Percentiles rank a stretch among this genome's conserved stretches.
phyloP scores from a whole-genome alignment of 2,797 vertebrate genomes.

The Champsocephalus gunnari region DNA sequence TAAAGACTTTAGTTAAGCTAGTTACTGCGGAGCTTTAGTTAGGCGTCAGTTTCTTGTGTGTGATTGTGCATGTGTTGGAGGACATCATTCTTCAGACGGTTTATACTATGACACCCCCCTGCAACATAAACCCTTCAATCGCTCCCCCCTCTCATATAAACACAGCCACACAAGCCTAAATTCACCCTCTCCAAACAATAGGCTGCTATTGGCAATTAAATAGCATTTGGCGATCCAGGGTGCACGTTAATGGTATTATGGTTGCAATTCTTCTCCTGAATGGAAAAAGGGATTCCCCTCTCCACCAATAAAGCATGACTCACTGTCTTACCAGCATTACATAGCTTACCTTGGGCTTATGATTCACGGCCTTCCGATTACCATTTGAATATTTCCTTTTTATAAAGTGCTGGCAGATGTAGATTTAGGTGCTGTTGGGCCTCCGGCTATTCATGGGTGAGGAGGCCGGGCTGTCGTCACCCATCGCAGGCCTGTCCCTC shows the following conservation, averaged over 20 bases:
- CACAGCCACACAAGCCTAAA: constrained; percentile 76
- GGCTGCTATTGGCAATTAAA: constrained; percentile 88
- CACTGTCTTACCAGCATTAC: constrained; percentile 90
- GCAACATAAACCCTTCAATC: constrained; percentile 81
- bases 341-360: constrained; percentile 90
- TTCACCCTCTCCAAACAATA: constrained; percentile 85
- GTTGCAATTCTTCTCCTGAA: constrained; percentile 87
- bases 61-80: constrained; percentile 82
- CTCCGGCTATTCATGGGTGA: constrained; percentile 65
- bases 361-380: constrained; percentile 87
- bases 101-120: constrained; percentile 84
- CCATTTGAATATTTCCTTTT: constrained; percentile 87
- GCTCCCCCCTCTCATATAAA: constrained; percentile 71
- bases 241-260: constrained; percentile 89
- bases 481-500: constrained; percentile 75
- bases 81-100: constrained; percentile 84
- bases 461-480: constrained; percentile 69
- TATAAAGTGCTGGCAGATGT: constrained; percentile 70
- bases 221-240: constrained; percentile 87
- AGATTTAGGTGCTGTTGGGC: constrained; percentile 69
- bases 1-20: constrained; percentile 99
- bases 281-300: constrained; percentile 87
- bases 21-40: constrained; percentile 96
- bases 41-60: constrained; percentile 88
- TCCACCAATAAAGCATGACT: constrained; percentile 87